Evolutionary conservation across 2,888 invertebrate genomes (phyloP).

Genomic region (Diarsia brunnea): DNA sequence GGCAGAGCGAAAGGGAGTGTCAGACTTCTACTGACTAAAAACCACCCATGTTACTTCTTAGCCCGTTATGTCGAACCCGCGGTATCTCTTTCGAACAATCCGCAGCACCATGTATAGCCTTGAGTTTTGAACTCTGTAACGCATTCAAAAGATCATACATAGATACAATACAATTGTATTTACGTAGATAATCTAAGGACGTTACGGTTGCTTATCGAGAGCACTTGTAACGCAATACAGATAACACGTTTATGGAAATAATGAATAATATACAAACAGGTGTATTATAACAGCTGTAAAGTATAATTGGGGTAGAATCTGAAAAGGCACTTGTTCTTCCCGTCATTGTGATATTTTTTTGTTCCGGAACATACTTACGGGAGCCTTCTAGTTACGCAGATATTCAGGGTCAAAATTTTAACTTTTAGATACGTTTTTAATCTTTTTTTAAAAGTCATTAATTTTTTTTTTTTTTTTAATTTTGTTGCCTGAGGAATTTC

Average conservation of each 20-base stretch:
- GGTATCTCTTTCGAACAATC: too few relatives aligned
- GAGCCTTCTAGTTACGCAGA: too few relatives aligned
- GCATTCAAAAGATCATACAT: background rate
- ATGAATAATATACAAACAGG: too few relatives aligned
- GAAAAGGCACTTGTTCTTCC: background rate
- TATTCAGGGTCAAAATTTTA: too few relatives aligned
- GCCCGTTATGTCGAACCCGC: too few relatives aligned
- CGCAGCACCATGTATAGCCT: background rate
- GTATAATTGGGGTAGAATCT: background rate
- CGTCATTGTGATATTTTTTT: background rate
- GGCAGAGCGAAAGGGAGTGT: too few relatives aligned
- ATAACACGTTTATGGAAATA: conserved; percentile 14
- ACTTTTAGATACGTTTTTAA: too few relatives aligned
- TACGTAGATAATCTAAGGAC: conserved; percentile 22
- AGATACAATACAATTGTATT: background rate
- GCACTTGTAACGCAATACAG: conserved; percentile 5
- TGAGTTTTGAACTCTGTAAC: background rate
- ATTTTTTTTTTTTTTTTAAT: too few relatives aligned
- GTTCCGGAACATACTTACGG: background rate
- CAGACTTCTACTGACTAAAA: too few relatives aligned
- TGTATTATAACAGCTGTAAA: background rate
- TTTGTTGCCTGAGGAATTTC: too few relatives aligned
- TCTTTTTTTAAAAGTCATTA: too few relatives aligned
- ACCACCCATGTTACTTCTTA: too few relatives aligned
- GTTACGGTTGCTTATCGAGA: conserved; percentile 28